phyloP scores from a whole-genome alignment of 2,888 invertebrate genomes.

The Tethea ocularis region DNA sequence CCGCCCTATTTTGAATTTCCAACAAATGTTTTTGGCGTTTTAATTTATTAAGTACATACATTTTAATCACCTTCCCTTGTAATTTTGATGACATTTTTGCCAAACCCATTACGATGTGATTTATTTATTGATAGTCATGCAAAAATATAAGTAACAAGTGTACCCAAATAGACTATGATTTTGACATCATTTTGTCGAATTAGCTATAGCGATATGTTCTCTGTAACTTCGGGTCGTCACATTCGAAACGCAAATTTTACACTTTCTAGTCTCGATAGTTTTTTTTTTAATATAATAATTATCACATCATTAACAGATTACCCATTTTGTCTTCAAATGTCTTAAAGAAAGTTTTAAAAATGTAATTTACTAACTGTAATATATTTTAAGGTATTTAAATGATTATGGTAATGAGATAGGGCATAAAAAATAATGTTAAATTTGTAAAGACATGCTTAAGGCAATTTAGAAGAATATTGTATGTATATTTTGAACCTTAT shows the following conservation, averaged over 20 bases:
- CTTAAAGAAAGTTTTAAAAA: slow-evolving; percentile 23
- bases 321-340: slow-evolving; percentile 18
- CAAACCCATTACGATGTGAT: too few relatives aligned
- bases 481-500: slow-evolving; percentile 54
- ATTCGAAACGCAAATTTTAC: slow-evolving; percentile 63
- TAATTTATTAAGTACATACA: too few relatives aligned
- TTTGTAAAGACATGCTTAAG: slow-evolving; percentile 26
- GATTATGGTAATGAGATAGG: slow-evolving; percentile 14
- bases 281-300: slow-evolving; percentile 50
- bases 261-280: slow-evolving; percentile 77
- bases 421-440: slow-evolving; percentile 19
- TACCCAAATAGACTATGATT: too few relatives aligned
- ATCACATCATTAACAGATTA: slow-evolving; percentile 38
- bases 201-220: neutral
- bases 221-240: slow-evolving; percentile 53
- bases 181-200: neutral
- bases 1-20: too few relatives aligned
- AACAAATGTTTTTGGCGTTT: too few relatives aligned
- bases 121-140: too few relatives aligned
- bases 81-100: too few relatives aligned
- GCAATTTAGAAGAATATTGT: slow-evolving; percentile 19
- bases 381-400: slow-evolving; percentile 28
- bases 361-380: slow-evolving; percentile 29
- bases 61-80: too few relatives aligned
- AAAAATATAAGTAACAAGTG: too few relatives aligned